These are phyloP conservation scores for Podarcis siculus DNA, from an alignment of 2,797 vertebrate genomes.

Conservation along the genomic window DNA sequence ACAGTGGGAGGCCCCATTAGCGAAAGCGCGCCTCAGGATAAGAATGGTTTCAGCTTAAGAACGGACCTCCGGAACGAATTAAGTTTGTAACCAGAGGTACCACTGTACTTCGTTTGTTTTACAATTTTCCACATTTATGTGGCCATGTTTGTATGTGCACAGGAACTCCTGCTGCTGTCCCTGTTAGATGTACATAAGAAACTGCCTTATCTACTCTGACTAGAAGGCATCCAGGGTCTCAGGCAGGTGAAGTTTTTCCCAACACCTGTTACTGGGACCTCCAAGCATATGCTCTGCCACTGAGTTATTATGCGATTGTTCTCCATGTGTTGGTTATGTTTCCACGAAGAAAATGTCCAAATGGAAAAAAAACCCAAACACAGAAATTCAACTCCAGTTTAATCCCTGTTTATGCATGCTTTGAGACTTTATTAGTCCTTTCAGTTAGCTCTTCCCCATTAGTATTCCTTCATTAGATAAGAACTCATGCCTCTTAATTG, in stretches of 20 bases:
- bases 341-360: background rate
- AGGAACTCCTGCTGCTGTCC: background rate
- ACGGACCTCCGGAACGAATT: no score
- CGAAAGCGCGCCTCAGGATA: no score
- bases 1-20: no score
- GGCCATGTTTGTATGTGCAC: background rate
- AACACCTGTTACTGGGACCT: background rate
- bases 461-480: background rate
- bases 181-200: background rate
- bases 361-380: background rate
- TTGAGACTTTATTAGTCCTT: background rate
- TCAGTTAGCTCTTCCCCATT: background rate
- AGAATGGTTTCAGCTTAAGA: no score
- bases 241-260: background rate
- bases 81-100: no score
- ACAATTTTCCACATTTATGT: background rate
- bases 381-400: background rate
- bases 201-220: background rate
- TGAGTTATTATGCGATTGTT: background rate
- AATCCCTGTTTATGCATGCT: background rate
- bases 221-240: background rate
- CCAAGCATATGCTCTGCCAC: background rate
- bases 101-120: background rate
- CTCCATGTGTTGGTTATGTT: background rate
- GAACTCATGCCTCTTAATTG: background rate